Evolutionary conservation across 2,888 invertebrate genomes (phyloP).

Genomic region (Drosophila quinaria): DNA sequence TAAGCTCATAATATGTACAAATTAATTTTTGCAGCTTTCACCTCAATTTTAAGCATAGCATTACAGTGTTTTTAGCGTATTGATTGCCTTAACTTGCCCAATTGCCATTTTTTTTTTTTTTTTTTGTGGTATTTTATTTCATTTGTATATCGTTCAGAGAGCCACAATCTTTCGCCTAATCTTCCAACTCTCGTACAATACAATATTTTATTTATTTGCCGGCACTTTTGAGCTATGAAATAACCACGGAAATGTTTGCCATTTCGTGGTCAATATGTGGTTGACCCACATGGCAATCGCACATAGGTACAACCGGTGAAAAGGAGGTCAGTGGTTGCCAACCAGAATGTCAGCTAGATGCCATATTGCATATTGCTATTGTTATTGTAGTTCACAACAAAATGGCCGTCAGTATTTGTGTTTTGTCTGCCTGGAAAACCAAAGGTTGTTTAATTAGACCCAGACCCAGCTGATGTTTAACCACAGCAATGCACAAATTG

Average conservation of each 20-base stretch:
- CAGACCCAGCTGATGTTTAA: background rate
- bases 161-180: constrained; percentile 9
- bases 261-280: constrained; percentile 67
- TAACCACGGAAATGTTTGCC: constrained; percentile 67
- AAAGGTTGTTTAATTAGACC: constrained; percentile 11
- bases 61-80: background rate
- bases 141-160: constrained; percentile 55
- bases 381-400: constrained; percentile 29
- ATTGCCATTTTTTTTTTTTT: constrained; percentile 41
- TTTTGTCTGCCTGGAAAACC: constrained; percentile 6
- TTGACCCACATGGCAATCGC: constrained; percentile 64
- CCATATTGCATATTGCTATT: constrained; percentile 22
- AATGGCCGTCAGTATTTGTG: constrained; percentile 29
- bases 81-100: constrained; percentile 54
- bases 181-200: constrained; percentile 24
- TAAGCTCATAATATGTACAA: no score
- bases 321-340: constrained; percentile 7
- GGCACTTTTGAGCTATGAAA: constrained; percentile 66
- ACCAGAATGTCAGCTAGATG: constrained; percentile 39
- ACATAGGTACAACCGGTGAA: background rate
- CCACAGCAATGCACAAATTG: background rate
- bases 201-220: constrained; percentile 70
- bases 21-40: background rate
- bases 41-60: background rate
- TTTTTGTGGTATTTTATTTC: constrained; percentile 43